Conservation (phyloP, 1,140 invertebrate genomes). For the Dinothrombium tinctorium region DNA sequence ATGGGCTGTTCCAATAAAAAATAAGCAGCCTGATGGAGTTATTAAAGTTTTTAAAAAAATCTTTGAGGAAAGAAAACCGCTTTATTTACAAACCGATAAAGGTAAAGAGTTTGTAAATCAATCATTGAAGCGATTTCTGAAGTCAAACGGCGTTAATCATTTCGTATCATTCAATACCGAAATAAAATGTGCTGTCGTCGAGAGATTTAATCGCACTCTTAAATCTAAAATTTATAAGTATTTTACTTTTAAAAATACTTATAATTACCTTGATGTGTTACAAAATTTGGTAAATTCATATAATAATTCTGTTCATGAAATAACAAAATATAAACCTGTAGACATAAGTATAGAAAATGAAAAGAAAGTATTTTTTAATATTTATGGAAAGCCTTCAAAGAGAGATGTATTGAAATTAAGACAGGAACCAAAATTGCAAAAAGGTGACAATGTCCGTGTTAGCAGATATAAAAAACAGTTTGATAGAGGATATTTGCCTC, state of each 20-base stretch:
- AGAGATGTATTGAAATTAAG: too few relatives aligned
- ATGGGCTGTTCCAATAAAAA: neutral
- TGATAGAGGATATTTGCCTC: too few relatives aligned
- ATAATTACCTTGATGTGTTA: constrained; percentile 22
- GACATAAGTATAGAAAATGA: too few relatives aligned
- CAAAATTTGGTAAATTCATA: constrained; percentile 20
- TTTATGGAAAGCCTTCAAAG: too few relatives aligned
- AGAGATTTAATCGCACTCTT: constrained; percentile 25
- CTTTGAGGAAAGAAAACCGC: constrained; percentile 7
- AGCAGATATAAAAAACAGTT: too few relatives aligned
- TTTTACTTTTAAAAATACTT: constrained; percentile 22
- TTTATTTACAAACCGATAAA: constrained; percentile 7
- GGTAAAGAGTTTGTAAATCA: constrained; percentile 11
- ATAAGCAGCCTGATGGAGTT: too few relatives aligned
- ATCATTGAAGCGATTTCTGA: constrained; percentile 17
- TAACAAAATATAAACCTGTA: too few relatives aligned
- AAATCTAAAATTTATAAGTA: constrained; percentile 24
- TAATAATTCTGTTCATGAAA: constrained; percentile 20
- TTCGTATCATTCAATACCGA: constrained; percentile 21
- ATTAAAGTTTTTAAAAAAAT: constrained; percentile 4
- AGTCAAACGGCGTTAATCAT: constrained; percentile 20
- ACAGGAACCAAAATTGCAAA: too few relatives aligned
- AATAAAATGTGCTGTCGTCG: constrained; percentile 23
- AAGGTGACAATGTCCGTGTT: too few relatives aligned
- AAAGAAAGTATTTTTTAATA: too few relatives aligned